Evolutionary conservation across 2,888 invertebrate genomes (phyloP).

Genomic region (Agrilus biguttatus): DNA sequence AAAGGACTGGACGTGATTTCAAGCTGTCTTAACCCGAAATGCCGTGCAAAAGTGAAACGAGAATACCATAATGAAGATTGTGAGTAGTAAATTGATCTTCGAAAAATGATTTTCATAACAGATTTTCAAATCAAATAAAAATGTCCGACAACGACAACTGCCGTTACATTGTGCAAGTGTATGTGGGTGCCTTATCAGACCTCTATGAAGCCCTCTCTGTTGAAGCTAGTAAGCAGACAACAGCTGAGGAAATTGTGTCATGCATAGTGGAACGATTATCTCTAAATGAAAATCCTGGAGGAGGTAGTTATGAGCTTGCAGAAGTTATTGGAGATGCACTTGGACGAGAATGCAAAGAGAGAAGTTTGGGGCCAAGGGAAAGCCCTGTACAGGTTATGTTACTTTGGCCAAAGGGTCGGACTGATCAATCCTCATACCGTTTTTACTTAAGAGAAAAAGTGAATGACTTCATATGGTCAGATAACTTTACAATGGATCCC

Average conservation of each 20-base stretch:
- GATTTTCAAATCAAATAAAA: conserved; percentile 29
- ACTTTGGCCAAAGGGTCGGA: conserved; percentile 56
- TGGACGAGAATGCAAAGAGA: conserved; percentile 84
- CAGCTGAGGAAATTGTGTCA: conserved; percentile 80
- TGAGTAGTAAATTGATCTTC: no score
- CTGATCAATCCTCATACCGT: conserved; percentile 44
- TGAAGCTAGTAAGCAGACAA: conserved; percentile 83
- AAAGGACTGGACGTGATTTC: no score
- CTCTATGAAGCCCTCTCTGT: conserved; percentile 82
- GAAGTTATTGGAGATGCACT: conserved; percentile 77
- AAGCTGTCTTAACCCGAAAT: no score
- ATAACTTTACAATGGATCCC: conserved; percentile 78
- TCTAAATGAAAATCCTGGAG: conserved; percentile 38
- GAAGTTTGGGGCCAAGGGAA: conserved; percentile 67
- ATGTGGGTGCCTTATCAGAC: conserved; percentile 75
- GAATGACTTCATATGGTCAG: conserved; percentile 72
- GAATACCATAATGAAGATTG: no score
- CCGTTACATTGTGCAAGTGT: conserved; percentile 68
- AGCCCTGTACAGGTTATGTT: conserved; percentile 73
- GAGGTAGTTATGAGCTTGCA: conserved; percentile 65
- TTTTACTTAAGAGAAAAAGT: conserved; percentile 82
- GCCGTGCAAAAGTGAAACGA: no score
- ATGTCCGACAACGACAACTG: conserved; percentile 48
- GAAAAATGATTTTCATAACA: neutral
- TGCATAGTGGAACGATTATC: conserved; percentile 68